Percentiles rank a stretch among this genome's conserved stretches.
Conservation (phyloP, 2,888 invertebrate species). For the Belgica antarctica region DNA sequence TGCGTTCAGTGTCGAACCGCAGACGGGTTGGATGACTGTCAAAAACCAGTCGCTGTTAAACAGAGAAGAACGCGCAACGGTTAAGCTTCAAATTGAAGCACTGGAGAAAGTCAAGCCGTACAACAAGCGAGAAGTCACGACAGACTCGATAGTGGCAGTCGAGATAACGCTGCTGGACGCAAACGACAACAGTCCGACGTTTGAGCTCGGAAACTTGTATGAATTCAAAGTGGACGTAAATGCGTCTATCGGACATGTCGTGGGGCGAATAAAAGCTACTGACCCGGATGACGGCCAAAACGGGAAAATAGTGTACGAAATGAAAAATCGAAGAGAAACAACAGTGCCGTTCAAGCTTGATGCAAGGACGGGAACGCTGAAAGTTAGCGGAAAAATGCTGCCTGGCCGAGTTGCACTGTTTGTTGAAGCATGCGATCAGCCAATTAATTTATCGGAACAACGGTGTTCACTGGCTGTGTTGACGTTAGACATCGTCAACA, state of each 20-base stretch:
- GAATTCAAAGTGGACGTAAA: conserved; percentile 71
- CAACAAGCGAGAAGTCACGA: conserved; percentile 48
- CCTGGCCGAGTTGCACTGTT: conserved; percentile 76
- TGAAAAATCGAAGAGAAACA: conserved; percentile 67
- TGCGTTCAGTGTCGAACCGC: conserved; percentile 76
- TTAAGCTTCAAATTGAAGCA: conserved; percentile 75
- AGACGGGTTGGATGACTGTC: conserved; percentile 84
- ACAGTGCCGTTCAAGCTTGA: conserved; percentile 72
- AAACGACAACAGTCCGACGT: conserved; percentile 87
- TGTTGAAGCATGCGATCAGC: conserved; percentile 80
- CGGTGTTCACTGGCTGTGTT: conserved; percentile 82
- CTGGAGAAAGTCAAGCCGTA: conserved; percentile 70
- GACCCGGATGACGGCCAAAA: conserved; percentile 72
- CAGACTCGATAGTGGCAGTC: conserved; percentile 63
- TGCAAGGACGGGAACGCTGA: conserved; percentile 67
- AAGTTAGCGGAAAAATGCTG: conserved; percentile 62
- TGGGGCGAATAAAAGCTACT: conserved; percentile 76
- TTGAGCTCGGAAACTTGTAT: conserved; percentile 79
- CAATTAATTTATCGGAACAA: conserved; percentile 77
- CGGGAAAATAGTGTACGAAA: conserved; percentile 71
- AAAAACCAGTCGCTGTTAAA: conserved; percentile 71
- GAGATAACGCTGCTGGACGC: conserved; percentile 83
- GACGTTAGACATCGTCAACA: conserved; percentile 69
- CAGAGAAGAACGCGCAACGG: conserved; percentile 70
- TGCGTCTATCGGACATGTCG: conserved; percentile 65